phyloP scores from a whole-genome alignment of 1,140 invertebrate species.

The Drosophila murphyi region DNA sequence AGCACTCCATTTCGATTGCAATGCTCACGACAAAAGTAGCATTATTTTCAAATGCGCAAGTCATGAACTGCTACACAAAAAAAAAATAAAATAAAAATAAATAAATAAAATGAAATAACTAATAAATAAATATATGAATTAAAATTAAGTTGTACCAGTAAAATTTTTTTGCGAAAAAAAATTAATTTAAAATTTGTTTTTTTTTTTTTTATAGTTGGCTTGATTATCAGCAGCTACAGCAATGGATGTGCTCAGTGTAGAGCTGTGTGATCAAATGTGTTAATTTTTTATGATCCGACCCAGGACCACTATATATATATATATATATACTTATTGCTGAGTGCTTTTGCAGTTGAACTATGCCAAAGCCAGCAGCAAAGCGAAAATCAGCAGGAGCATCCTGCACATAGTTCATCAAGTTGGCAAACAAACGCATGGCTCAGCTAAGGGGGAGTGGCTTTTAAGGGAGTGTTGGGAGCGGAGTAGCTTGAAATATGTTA shows the following conservation, averaged over 20 bases:
- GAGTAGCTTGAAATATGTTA: constrained; percentile 38
- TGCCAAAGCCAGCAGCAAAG: constrained; percentile 34
- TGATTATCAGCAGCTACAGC: not conserved
- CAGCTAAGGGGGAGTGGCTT: constrained; percentile 26
- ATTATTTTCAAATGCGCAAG: constrained; percentile 1
- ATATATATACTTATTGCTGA: constrained; percentile 7
- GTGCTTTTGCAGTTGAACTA: constrained; percentile 30
- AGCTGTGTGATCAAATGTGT: constrained; percentile 23
- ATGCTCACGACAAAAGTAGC: not conserved
- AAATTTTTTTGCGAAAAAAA: too few species aligned
- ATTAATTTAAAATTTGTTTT: too few species aligned
- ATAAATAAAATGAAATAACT: too few species aligned
- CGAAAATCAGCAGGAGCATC: constrained; percentile 43
- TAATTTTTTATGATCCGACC: constrained; percentile 30
- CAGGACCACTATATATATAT: constrained; percentile 14
- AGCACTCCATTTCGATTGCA: constrained; percentile 1
- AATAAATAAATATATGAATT: too few species aligned
- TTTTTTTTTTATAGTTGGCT: too few species aligned
- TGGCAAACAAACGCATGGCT: constrained; percentile 73
- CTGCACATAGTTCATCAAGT: constrained; percentile 73
- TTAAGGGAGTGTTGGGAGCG: not conserved
- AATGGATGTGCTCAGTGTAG: not conserved
- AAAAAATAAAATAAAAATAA: too few species aligned
- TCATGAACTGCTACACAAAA: too few species aligned
- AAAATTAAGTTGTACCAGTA: too few species aligned